Base-by-base conservation (phyloP, 64 coral and sea anemone genomes). In the Stichodactyla mertensii region DNA sequence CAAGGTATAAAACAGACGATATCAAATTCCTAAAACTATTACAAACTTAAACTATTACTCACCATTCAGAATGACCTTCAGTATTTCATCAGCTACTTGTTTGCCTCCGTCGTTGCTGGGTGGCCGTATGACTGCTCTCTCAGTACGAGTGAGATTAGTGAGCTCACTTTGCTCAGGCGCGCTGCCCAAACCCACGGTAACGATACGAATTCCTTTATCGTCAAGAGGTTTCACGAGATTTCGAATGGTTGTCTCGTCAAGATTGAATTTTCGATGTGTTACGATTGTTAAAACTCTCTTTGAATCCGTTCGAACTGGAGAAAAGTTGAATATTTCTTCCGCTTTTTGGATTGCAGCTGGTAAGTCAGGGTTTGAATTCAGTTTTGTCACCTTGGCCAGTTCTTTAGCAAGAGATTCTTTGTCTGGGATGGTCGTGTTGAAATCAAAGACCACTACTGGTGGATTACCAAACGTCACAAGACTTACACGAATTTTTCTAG, bases 401-500 rank as follows among this genome's bases (percentile, higher is more conserved):
- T 54, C 52, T 19, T 83, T 86, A 20, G 64, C 60, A 10, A 91
- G 54, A 5, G 36, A 52, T 3, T 87, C 52, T 61, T 80, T 81
- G 53, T 86, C 62, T 45, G 90, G 90, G 19, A 91, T 56, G 11
- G 57, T 83, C 4, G 74, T 83, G 23, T 78, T 71, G 28, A 87
- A 91, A 64, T 83, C 60, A 69, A 91, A 55, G 52, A 56, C 18
- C 16, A 18, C 62, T n/a, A 36, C 80, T 13, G 54, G n/a, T 20
- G 54, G 57, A 36, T 52, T 71, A 0, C 85, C 90, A 71, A 87
- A 91, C 7, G 80, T 61, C 6, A 91, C 82, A 16, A 82, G 59
- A 53, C 77, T 82, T 24, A 83, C 55, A 56, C 62, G 84, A 18
- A 91, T 87, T 86, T 86, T 86, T 55, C 26, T 26, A 27, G 85